Base-by-base conservation (phyloP, 2,113 vertebrate species). In the Nestor notabilis region DNA sequence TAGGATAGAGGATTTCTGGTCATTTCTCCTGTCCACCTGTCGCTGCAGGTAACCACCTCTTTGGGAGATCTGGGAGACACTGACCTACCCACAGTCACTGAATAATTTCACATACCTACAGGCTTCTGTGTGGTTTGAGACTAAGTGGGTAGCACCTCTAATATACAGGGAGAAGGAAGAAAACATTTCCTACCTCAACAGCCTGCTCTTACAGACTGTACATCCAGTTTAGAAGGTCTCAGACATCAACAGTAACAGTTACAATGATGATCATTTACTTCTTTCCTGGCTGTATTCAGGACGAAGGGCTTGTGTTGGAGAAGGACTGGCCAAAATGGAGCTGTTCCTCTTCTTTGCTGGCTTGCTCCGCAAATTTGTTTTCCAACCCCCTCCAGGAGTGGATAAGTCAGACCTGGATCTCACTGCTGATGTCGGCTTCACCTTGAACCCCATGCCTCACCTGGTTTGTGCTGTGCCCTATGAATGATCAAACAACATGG, bases 301-400 rank as follows among this genome's bases (percentile, higher is more conserved):
- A 21, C 95, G 95, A 70, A 97, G 98, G 58, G 95, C 87, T 84
- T 98, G 98, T 49, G 14, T 96, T 47, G 98, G 98, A 53, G 98
- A 98, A 96, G 95, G 97, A 84, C 97, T 98, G 92, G 98, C 98
- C 81, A 98, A 64, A 90, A 98, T 98, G 98, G 98, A 98, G 84
- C 95, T 98, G 78, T 98, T 98, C 83, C 97, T 98, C 77, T 98
- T 98, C 94, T 98, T 99, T 18, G 87, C 97, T 8, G 96, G 97
- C 12, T 95, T 98, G 79, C 97, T 98, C 49, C 98, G 98, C 66
- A 97, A 44, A 77, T 98, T 98, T 80, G 80, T 93, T 58, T 98
- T 98, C 87, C 95, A 95, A 2, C 95, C 98, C 18, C 92, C 98
- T 71, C 96, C 97, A 28, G 98, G 98, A 41, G 95, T 98, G 49